Base-by-base conservation (phyloP, 2,888 invertebrate species). In the Drosophila conformis region DNA sequence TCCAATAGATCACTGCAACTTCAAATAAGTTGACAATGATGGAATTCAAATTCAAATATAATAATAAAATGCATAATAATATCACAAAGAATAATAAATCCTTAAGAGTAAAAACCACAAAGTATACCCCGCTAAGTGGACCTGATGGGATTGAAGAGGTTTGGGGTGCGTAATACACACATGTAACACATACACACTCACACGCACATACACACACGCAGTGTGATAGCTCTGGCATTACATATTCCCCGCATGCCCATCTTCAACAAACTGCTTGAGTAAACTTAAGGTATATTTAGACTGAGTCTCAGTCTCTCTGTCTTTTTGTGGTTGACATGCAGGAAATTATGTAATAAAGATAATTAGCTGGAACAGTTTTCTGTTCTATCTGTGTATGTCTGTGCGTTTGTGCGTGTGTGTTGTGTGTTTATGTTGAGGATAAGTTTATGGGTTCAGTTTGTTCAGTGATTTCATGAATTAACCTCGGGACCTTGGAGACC, bases 381-480 rank as follows among this genome's bases (percentile, higher is more conserved):
- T 18, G 36, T 27, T 15, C 35, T 5, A 21, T 25, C 31, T 33
- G 51, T 58, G 31, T 38, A 49, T 42, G 56, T 62, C 49, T 64
- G 38, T 54, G 31, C 15, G 25, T 21, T 61, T 69, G 57, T 58
- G 46, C 1, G 21, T 25, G 61, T 60, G 66, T 31, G 64, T 49
- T 65, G 61, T 18, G 66, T 40, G 68, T 60, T 60, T 64, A 56
- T 36, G 35, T 42, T 8, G 31, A 62, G 62, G 59, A 15, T 35
- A 65, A 75, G 71, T 38, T 63, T 65, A 36, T 46, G 21, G n/a
- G 67, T 21, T 56, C 65, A 78, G 78, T 72, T 76, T 70, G 71
- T 62, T 63, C 52, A 76, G 59, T 76, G 87, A 68, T 78, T 83
- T 81, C 78, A 81, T 75, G 83, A 87, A 87, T 87, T 87, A 83